phyloP scores from a whole-genome alignment of 2,888 invertebrate genomes.

The Notocelia uddmanniana region DNA sequence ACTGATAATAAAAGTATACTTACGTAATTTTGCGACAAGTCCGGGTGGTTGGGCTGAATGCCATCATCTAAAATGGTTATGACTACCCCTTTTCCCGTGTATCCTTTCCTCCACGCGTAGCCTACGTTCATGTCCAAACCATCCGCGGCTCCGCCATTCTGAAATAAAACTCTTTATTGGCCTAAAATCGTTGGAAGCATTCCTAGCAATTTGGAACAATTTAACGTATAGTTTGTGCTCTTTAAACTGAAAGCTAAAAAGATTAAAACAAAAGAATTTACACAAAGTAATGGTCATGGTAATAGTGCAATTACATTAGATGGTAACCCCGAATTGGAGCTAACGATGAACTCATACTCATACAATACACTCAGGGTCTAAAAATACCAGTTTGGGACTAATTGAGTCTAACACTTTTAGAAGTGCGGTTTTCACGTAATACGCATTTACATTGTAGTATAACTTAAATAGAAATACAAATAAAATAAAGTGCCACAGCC shows the following conservation, averaged over 20 bases:
- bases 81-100: conserved; percentile 97
- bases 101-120: conserved; percentile 97
- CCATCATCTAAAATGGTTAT: conserved; percentile 99
- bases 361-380: conserved; percentile 17
- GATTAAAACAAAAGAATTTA: conserved; percentile 43
- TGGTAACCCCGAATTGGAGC: conserved; percentile 33
- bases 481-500: neutral
- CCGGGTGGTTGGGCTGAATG: conserved; percentile 98
- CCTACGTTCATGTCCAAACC: conserved; percentile 98
- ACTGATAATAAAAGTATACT: conserved; percentile 69
- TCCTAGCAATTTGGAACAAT: conserved; percentile 40
- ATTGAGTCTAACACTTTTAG: conserved; percentile 13
- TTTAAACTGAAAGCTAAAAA: conserved; percentile 44
- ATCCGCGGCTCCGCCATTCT: conserved; percentile 97
- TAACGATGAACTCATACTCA: conserved; percentile 42
- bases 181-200: conserved; percentile 37
- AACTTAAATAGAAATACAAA: neutral
- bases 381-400: conserved; percentile 30
- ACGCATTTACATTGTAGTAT: neutral
- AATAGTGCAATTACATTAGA: conserved; percentile 43
- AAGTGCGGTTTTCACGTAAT: neutral
- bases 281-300: conserved; percentile 40
- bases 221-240: conserved; percentile 38
- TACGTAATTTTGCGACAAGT: conserved; percentile 96
- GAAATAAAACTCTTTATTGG: conserved; percentile 55